Evolutionary conservation across 1,140 invertebrate genomes (phyloP), one percentile per base, ranked within the genome.

Genomic region (Drosophila micromelanica): DNA sequence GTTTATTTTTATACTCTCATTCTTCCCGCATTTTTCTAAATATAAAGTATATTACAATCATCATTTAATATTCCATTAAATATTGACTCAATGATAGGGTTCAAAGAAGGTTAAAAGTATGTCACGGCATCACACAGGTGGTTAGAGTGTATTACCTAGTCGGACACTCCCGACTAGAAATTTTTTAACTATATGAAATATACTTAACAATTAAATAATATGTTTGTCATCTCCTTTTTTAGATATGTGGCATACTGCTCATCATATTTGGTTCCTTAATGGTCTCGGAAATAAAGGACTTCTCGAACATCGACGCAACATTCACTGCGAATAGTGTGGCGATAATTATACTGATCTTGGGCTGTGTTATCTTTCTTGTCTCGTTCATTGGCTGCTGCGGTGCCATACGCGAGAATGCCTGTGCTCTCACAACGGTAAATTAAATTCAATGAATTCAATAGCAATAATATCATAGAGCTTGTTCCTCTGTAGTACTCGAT

Each of bases 331-430:
- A 92, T 17, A 93, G 94, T 6, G 93, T 93, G 12, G 93, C 95
- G 4, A 94, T 95, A 80, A 90, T 94, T 2, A 93, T 97, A 48
- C 95, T 97, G 73, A 91, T 96, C 40, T 91, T 96, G 68, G 96
- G 96, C 0, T 93, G 94, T 9, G 90, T 96, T 32, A 95, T 97
- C 63, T 96, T 97, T 79, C 60, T 96, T 12, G 94, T 97, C 42
- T 94, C 96, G 1, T 97, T 97, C 93, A 95, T 97, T 84, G 97
- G 97, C 74, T 97, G 96, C 92, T 97, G 96, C 78, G 96, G 96
- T 42, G 96, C 96, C 2, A 95, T 97, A 62, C 94, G 95, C 62
- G 96, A 97, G 90, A 96, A 95, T 76, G 94, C 95, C 68, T 97
- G 96, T 91, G 96, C 96, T 94, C 93, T 96, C 12, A 94, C 96